Conservation (phyloP, 2,888 invertebrate genomes). For the Amphiduros pacificus region DNA sequence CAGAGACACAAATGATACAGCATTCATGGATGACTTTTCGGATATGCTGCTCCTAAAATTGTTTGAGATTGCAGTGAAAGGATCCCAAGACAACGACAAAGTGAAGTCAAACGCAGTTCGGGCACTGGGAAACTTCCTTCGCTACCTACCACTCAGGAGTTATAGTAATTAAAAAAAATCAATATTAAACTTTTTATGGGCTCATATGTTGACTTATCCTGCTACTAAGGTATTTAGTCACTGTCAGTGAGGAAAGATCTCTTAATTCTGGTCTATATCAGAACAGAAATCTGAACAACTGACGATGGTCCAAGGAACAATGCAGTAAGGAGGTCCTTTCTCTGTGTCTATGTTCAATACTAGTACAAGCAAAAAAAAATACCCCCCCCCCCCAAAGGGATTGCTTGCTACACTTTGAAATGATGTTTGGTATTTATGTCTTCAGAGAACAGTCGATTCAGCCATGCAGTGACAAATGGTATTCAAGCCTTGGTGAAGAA, state of each 20-base stretch:
- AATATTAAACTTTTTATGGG: too few species aligned
- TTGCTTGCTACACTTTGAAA: too few species aligned
- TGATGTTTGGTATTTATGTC: neutral
- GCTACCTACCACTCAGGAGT: slow-evolving; percentile 63
- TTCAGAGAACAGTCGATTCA: slow-evolving; percentile 26
- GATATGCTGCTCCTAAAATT: slow-evolving; percentile 72
- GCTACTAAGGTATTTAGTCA: too few species aligned
- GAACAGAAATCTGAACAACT: too few species aligned
- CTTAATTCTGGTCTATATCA: too few species aligned
- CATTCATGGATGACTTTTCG: slow-evolving; percentile 69
- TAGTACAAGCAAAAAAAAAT: too few species aligned
- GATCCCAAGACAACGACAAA: slow-evolving; percentile 76
- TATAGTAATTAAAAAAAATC: slow-evolving; percentile 41
- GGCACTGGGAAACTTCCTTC: slow-evolving; percentile 78
- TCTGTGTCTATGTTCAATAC: too few species aligned
- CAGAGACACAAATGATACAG: slow-evolving; percentile 33
- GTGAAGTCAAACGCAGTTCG: slow-evolving; percentile 81
- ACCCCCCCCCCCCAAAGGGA: too few species aligned
- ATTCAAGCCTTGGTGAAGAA: slow-evolving; percentile 72
- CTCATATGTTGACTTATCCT: too few species aligned
- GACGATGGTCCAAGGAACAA: too few species aligned
- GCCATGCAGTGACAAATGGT: slow-evolving; percentile 58
- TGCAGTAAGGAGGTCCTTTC: too few species aligned
- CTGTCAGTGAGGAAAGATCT: too few species aligned
- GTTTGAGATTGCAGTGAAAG: slow-evolving; percentile 69